Base-by-base conservation (phyloP, 2,113 vertebrate genomes). In the Murina feae region DNA sequence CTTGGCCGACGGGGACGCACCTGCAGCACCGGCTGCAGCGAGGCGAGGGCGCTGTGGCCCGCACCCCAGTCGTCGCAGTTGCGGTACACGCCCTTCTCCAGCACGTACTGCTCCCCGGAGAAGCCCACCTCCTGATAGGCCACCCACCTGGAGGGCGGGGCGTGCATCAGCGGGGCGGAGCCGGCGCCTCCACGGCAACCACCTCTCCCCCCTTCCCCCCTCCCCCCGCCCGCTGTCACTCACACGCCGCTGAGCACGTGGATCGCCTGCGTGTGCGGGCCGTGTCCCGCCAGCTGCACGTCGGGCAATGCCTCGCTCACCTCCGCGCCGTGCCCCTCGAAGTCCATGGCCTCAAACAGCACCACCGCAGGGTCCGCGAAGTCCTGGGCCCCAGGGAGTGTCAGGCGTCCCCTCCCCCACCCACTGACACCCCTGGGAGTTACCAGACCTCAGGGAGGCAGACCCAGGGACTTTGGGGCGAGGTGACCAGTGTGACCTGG, bases 81-180 rank as follows among this genome's bases (percentile, higher is more conserved):
- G 60, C 98, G 99, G 94, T 99, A 99, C 95, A 99, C 99, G 0
- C 99, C 99, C 97, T 99, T 99, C 98, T 99, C 99, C 94, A 99
- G 97, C 76, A 99, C 81, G 91, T 98, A 99, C 97, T 99, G 99
- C 96, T 99, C 97, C 0, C 99, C 99, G 0, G 99, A 99, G 98
- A 98, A 99, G 97, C 99, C 99, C 97, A 99, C 98, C 35, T 98
- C 98, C 60, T 99, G 98, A 25, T 99, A 99, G 75, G 98, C 99
- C 25, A 99, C 98, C 99, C 99, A 99, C 17, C 99, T 99, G 95
- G 74, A 86, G 69, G 86, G 42, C 42, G 42, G 42, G 83, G 0
- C 11, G 14, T 9, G 18, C 28, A 49, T 96, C 87, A 71, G 94
- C 30, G 6, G 72, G 86, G n/a, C 21, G 28, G 28, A 28, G 75